A percentile compares a stretch with the other conserved stretches of the same genome.
These are phyloP conservation scores for Phocoena sinus DNA, from an alignment of 2,113 vertebrate species.

Conservation along the genomic window DNA sequence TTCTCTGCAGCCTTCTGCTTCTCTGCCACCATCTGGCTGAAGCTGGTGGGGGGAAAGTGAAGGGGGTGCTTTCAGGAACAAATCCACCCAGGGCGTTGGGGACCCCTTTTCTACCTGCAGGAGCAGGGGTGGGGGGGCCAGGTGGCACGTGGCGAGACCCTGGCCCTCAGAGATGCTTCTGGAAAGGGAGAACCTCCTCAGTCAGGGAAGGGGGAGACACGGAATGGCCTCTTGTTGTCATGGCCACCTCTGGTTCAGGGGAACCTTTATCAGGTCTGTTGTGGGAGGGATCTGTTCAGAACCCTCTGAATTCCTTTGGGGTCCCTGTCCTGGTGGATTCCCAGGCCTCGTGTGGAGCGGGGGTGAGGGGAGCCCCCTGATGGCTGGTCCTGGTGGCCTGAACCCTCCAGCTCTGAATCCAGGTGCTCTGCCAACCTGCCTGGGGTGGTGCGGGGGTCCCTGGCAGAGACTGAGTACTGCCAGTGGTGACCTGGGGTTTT, in stretches of 20 bases:
- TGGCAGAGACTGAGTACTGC: not conserved
- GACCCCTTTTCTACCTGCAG: not conserved
- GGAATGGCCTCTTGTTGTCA: not conserved
- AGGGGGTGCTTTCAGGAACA: not conserved
- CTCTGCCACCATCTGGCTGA: constrained; percentile 74
- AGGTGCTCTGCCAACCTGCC: not conserved
- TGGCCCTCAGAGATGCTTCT: not conserved
- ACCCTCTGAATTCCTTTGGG: not conserved
- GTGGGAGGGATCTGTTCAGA: not conserved
- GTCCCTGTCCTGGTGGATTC: not conserved
- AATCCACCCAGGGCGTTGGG: not conserved
- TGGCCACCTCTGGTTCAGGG: not conserved
- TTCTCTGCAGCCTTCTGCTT: constrained; percentile 78
- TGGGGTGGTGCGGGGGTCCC: too few species aligned
- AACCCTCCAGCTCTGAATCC: not conserved
- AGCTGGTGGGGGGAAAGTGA: constrained; percentile 62
- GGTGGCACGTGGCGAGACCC: not conserved
- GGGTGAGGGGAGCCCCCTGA: not conserved
- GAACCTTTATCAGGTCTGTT: not conserved
- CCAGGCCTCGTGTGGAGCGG: not conserved
- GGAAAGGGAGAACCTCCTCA: not conserved
- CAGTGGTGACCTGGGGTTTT: not conserved
- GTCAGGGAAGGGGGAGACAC: not conserved
- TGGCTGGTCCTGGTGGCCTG: not conserved
- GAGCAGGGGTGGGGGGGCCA: not conserved